Evolutionary conservation across 2,888 invertebrate species (phyloP).

Genomic region (Amiota communis): DNA sequence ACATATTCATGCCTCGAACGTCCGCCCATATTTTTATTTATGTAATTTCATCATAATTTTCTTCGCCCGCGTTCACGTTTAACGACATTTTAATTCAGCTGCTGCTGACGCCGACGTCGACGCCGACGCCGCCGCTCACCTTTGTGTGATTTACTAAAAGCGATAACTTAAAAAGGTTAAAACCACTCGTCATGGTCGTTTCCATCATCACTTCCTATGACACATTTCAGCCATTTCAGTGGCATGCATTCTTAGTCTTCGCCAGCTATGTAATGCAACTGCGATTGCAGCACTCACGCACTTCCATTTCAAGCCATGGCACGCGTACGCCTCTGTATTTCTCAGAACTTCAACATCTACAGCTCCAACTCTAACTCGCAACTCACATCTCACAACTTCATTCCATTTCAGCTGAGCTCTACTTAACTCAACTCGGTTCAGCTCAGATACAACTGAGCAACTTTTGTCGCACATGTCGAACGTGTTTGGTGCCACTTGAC

Average conservation of each 20-base stretch:
- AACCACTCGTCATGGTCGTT: conserved; percentile 7
- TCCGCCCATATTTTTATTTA: conserved; percentile 25
- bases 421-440: conserved; percentile 43
- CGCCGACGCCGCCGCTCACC: conserved; percentile 38
- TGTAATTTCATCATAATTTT: conserved; percentile 55
- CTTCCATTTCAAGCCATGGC: conserved; percentile 8
- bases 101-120: conserved; percentile 6
- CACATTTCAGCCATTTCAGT: conserved; percentile 11
- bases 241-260: not conserved
- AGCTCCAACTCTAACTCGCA: not conserved
- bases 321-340: conserved; percentile 23
- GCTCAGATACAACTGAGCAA: conserved; percentile 1
- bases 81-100: conserved; percentile 46
- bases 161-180: conserved; percentile 38
- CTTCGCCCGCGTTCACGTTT: conserved; percentile 41
- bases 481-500: conserved; percentile 53
- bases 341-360: conserved; percentile 8
- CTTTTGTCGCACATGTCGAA: conserved; percentile 43
- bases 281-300: conserved; percentile 5
- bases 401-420: conserved; percentile 2
- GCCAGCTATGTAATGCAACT: not conserved
- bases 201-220: conserved; percentile 46
- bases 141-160: conserved; percentile 51
- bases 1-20: not conserved
- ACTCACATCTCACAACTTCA: not conserved